Percentiles rank a stretch among this genome's conserved stretches.
Evolutionary conservation across 1,140 invertebrate genomes (phyloP).

Genomic region (silkworm (Bombyx mori)): DNA sequence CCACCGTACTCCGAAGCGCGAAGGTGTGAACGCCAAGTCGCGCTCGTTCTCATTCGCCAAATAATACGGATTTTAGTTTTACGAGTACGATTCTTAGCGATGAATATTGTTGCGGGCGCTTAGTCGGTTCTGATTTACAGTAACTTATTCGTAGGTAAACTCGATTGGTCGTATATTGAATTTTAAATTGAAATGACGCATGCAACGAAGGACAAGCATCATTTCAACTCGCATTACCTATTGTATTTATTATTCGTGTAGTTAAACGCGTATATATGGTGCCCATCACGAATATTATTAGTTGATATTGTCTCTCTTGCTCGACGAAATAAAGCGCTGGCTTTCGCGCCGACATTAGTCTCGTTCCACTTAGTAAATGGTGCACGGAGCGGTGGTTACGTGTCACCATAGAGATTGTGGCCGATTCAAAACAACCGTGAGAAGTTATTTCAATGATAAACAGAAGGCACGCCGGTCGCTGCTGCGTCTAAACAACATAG

Average conservation of each 20-base stretch:
- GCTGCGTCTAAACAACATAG: too few species aligned
- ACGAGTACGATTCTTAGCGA: neutral
- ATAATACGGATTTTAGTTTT: constrained; percentile 1
- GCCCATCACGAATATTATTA: too few species aligned
- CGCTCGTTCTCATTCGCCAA: constrained; percentile 10
- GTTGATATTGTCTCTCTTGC: too few species aligned
- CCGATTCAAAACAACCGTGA: constrained; percentile 15
- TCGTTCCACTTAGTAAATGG: constrained; percentile 46
- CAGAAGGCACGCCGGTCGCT: too few species aligned
- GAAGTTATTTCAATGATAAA: constrained; percentile 10
- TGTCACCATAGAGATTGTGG: constrained; percentile 30
- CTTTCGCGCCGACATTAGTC: constrained; percentile 20
- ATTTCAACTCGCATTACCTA: neutral
- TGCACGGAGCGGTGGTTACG: constrained; percentile 32
- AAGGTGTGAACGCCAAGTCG: constrained; percentile 6
- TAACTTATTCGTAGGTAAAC: neutral
- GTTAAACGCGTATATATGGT: too few species aligned
- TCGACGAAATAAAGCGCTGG: neutral
- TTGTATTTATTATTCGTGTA: neutral
- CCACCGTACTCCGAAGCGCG: constrained; percentile 11
- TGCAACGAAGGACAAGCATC: constrained; percentile 8
- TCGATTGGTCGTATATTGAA: constrained; percentile 9
- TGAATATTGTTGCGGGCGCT: neutral
- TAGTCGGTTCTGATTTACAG: constrained; percentile 5
- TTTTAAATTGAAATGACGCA: constrained; percentile 15